Evolutionary conservation across 2,797 vertebrate species (phyloP).

Genomic region (Arremon brunneinucha): DNA sequence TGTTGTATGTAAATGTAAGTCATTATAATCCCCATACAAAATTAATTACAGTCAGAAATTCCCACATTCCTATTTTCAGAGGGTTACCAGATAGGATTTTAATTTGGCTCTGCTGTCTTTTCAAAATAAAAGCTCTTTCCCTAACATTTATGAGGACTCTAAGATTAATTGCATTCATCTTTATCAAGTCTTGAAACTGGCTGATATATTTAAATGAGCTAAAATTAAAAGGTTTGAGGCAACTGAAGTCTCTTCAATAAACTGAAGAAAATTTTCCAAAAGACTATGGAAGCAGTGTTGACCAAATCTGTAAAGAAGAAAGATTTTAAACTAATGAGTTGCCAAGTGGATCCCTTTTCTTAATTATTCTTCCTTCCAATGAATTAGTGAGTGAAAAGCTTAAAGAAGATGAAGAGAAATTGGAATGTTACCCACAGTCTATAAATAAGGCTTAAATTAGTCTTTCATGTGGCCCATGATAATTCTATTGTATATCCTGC

Average conservation of each 20-base stretch:
- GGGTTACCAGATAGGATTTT: conserved; percentile 32
- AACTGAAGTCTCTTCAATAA: conserved; percentile 66
- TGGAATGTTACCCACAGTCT: conserved; percentile 12
- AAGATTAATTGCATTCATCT: conserved; percentile 67
- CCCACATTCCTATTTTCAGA: neutral
- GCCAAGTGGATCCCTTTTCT: conserved; percentile 36
- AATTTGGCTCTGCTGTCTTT: neutral
- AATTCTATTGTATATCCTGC: neutral
- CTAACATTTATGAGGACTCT: conserved; percentile 19
- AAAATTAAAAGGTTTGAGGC: conserved; percentile 63
- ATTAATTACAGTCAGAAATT: conserved; percentile 51
- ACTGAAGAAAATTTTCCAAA: conserved; percentile 20
- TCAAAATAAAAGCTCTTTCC: conserved; percentile 53
- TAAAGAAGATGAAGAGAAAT: conserved; percentile 53
- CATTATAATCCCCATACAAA: conserved; percentile 28
- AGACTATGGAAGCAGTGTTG: conserved; percentile 23
- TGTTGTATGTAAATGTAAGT: neutral
- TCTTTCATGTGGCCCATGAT: conserved; percentile 2
- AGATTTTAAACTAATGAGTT: conserved; percentile 47
- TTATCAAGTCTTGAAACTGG: conserved; percentile 59
- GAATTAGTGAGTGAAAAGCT: conserved; percentile 43
- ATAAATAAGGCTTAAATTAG: conserved; percentile 44
- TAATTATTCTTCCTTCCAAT: conserved; percentile 57
- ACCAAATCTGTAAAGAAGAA: conserved; percentile 51
- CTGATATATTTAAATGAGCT: conserved; percentile 69